A percentile compares a stretch with the other conserved stretches of the same genome.
Evolutionary conservation across 2,113 vertebrate species (phyloP).

Genomic region (Dicerorhinus sumatrensis): DNA sequence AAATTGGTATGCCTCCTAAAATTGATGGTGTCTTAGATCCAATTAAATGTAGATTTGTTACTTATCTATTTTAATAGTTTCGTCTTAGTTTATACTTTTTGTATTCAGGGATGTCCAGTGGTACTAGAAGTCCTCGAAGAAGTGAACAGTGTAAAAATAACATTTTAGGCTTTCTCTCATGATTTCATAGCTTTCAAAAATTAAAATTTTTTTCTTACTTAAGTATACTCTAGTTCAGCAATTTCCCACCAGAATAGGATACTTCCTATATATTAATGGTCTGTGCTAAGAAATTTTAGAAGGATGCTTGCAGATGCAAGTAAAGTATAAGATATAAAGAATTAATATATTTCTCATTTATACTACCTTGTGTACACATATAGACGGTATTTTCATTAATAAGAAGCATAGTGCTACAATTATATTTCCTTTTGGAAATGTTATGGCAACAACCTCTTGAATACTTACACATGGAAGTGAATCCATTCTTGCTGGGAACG

Average conservation of each 20-base stretch:
- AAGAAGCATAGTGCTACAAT: not conserved
- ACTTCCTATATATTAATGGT: not conserved
- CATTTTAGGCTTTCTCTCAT: not conserved
- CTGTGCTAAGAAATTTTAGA: constrained; percentile 12
- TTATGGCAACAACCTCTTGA: not conserved
- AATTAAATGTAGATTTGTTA: not conserved
- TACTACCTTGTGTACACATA: not conserved
- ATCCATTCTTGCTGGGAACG: not conserved
- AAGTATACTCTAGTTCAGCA: not conserved
- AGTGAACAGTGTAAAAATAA: not conserved
- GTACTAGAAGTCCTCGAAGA: not conserved
- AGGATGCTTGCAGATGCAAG: not conserved
- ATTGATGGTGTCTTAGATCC: not conserved
- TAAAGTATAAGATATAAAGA: not conserved
- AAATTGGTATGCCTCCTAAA: not conserved
- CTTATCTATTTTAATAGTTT: not conserved
- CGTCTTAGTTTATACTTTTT: not conserved
- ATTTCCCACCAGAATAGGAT: not conserved
- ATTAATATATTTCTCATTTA: not conserved
- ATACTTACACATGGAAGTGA: not conserved
- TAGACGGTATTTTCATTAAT: not conserved
- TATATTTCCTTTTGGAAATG: not conserved
- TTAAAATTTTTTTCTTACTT: not conserved
- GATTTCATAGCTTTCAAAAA: not conserved
- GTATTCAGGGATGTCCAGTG: not conserved